Conservation (phyloP, 64 coral and sea anemone species). For the Montipora sp. region DNA sequence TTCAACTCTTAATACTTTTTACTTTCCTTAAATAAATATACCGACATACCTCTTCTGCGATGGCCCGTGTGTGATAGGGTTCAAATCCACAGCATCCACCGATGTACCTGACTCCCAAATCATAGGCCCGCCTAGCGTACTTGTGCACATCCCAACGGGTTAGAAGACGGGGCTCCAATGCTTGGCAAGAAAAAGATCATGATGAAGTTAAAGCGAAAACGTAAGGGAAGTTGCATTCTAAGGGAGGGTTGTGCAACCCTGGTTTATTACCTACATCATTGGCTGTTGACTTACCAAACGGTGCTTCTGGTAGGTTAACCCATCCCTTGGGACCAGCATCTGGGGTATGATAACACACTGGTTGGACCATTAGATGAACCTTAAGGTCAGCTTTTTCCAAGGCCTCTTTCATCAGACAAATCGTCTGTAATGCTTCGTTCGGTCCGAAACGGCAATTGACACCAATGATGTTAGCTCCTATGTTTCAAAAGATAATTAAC, state of each 20-base stretch:
- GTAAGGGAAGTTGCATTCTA: too few relatives aligned
- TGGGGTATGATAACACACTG: slow-evolving; percentile 74
- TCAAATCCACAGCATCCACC: slow-evolving; percentile 81
- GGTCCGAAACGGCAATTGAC: slow-evolving; percentile 83
- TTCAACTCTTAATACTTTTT: too few relatives aligned
- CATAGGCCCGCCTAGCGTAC: slow-evolving; percentile 43
- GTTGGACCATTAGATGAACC: slow-evolving; percentile 65
- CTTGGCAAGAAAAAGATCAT: slow-evolving; percentile 1
- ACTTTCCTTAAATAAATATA: not conserved
- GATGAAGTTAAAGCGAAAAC: not conserved
- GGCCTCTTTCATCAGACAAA: slow-evolving; percentile 78
- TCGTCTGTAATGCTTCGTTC: slow-evolving; percentile 55
- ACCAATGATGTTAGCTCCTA: slow-evolving; percentile 84
- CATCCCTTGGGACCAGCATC: slow-evolving; percentile 54
- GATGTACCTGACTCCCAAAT: slow-evolving; percentile 69
- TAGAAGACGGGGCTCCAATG: slow-evolving; percentile 43
- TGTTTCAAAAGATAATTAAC: not conserved
- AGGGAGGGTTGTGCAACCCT: too few relatives aligned
- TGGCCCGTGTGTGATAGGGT: slow-evolving; percentile 66
- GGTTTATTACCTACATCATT: too few relatives aligned
- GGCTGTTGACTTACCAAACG: slow-evolving; percentile 56
- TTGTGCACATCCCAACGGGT: slow-evolving; percentile 57
- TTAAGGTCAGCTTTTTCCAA: slow-evolving; percentile 76
- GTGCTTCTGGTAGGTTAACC: slow-evolving; percentile 55
- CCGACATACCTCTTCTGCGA: slow-evolving; percentile 71